Conservation (phyloP, 2,113 vertebrate species). For the Tachuris rubrigastra region DNA sequence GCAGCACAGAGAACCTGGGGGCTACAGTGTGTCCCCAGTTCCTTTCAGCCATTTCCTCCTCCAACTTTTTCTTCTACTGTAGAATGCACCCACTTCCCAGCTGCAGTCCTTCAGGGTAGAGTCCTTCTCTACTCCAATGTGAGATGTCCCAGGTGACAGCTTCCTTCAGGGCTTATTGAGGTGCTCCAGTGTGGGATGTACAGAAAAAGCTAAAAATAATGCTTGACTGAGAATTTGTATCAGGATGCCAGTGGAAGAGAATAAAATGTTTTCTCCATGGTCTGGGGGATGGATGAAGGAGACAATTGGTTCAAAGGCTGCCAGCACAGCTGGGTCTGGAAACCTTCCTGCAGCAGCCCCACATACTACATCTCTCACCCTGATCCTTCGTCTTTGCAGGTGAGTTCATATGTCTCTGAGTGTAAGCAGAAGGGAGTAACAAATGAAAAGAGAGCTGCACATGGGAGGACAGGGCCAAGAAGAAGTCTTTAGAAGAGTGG, state of each 20-base stretch:
- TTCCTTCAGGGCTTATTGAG: not conserved
- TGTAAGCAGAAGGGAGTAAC: not conserved
- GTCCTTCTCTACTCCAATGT: accelerated
- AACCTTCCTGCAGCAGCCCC: not conserved
- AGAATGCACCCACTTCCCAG: not conserved
- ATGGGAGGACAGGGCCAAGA: not conserved
- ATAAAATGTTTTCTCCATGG: accelerated
- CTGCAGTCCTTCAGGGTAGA: not conserved
- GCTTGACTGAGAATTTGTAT: not conserved
- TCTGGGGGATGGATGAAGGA: not conserved
- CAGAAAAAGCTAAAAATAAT: not conserved
- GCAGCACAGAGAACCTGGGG: not conserved
- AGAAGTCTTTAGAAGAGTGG: not conserved
- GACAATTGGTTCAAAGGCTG: not conserved
- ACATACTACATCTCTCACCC: not conserved
- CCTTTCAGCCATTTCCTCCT: not conserved
- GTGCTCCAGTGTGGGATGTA: not conserved
- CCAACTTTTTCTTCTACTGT: not conserved
- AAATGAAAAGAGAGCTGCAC: not conserved
- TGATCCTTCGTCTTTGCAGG: not conserved
- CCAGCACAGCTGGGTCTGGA: not conserved
- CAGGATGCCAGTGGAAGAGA: not conserved
- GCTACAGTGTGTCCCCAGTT: not conserved
- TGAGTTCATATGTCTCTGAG: accelerated
- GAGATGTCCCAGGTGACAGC: not conserved